Conservation (phyloP, 2,113 vertebrate species). For the Mionectes macconnelli region DNA sequence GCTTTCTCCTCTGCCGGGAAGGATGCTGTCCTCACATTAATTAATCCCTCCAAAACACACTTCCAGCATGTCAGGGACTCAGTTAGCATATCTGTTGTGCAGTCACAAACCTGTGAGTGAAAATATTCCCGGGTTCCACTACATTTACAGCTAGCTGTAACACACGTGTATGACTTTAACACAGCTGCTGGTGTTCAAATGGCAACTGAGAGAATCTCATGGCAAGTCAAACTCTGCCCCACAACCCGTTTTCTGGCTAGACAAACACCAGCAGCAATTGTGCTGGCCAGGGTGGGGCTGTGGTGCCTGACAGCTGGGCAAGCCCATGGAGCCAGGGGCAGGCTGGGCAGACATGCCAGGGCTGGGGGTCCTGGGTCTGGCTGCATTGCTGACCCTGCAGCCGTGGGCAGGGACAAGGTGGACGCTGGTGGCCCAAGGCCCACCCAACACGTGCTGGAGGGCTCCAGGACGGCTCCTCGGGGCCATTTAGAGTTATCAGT, state of each 20-base stretch:
- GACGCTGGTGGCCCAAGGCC: neutral
- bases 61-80: neutral
- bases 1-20: neutral
- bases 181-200: neutral
- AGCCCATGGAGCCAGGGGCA: neutral
- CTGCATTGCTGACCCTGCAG: accelerated
- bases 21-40: neutral
- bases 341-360: neutral
- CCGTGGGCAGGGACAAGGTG: accelerated
- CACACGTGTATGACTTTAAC: neutral
- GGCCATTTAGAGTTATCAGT: too few relatives aligned
- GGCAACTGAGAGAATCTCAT: accelerated
- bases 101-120: neutral
- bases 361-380: too few relatives aligned
- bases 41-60: neutral
- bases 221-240: neutral
- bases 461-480: too few relatives aligned
- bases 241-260: accelerated
- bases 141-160: neutral
- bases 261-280: accelerated
- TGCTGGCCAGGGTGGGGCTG: neutral
- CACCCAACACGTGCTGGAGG: too few relatives aligned
- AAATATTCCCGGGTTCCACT: neutral
- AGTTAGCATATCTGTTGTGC: neutral
- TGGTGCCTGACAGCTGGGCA: accelerated